A percentile compares a stretch with the other conserved stretches of the same genome.
Evolutionary conservation across 2,797 vertebrate species (phyloP).

Genomic region (Poeciliopsis gracilis): DNA sequence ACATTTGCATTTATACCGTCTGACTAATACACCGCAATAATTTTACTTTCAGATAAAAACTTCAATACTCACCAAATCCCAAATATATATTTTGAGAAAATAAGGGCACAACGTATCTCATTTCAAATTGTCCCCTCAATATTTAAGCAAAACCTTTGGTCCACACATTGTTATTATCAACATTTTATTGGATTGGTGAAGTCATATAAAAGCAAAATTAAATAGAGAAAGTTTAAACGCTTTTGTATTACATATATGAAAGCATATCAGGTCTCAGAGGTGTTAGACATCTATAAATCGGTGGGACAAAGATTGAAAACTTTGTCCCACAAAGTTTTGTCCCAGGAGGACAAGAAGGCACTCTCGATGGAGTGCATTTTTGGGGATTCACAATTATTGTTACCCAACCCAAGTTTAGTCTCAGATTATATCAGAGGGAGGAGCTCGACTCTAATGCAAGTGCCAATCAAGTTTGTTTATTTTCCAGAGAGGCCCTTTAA

Average conservation of each 20-base stretch:
- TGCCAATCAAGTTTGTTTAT: constrained; percentile 66
- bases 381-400: constrained; percentile 15
- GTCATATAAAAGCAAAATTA: neutral
- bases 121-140: neutral
- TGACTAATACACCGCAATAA: neutral
- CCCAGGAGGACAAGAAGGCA: neutral
- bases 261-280: no score
- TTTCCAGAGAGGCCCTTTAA: constrained; percentile 49
- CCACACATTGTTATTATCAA: neutral
- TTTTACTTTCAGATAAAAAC: neutral
- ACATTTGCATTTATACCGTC: neutral
- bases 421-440: constrained; percentile 19
- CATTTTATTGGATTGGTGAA: neutral
- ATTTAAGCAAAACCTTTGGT: neutral
- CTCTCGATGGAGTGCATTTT: neutral
- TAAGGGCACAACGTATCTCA: neutral
- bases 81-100: neutral
- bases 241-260: no score
- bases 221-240: no score
- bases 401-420: constrained; percentile 11
- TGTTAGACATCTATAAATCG: neutral
- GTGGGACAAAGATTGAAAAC: neutral
- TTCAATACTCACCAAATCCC: neutral
- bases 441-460: constrained; percentile 35
- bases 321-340: neutral